These are phyloP conservation scores for Proteles cristata DNA, from an alignment of 2,113 vertebrate species.

Conservation along the genomic window DNA sequence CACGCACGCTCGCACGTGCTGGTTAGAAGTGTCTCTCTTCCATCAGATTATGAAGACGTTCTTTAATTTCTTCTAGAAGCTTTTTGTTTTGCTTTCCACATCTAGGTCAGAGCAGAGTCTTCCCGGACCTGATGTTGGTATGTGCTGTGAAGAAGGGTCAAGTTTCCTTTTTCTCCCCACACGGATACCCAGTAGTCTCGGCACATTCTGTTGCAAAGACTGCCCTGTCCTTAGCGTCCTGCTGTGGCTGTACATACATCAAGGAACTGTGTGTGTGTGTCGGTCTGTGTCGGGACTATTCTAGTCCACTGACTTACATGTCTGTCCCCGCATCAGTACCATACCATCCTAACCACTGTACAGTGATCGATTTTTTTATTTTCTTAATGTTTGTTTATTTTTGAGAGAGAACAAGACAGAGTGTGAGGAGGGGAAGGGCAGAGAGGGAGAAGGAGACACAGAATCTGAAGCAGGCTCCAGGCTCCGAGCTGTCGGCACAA, in stretches of 20 bases:
- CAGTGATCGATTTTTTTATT: no score
- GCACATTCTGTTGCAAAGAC: neutral
- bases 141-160: neutral
- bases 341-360: neutral
- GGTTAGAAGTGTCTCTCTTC: neutral
- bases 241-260: neutral
- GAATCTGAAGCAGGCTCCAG: no score
- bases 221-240: neutral
- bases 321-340: neutral
- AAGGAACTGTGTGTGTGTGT: no score
- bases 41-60: neutral
- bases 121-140: neutral
- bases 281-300: neutral
- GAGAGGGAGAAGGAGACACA: no score
- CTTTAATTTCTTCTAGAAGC: neutral
- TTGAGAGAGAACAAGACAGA: no score
- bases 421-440: no score
- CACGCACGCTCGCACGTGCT: fast-evolving
- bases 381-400: no score
- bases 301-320: neutral
- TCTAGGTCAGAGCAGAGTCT: neutral
- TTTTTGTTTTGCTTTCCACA: neutral
- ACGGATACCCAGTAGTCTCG: neutral
- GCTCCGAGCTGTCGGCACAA: no score
- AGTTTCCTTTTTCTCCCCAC: neutral